These are phyloP conservation scores for Sternarchorhynchus goeldii DNA, from an alignment of 2,797 vertebrate genomes.

Conservation along the genomic window DNA sequence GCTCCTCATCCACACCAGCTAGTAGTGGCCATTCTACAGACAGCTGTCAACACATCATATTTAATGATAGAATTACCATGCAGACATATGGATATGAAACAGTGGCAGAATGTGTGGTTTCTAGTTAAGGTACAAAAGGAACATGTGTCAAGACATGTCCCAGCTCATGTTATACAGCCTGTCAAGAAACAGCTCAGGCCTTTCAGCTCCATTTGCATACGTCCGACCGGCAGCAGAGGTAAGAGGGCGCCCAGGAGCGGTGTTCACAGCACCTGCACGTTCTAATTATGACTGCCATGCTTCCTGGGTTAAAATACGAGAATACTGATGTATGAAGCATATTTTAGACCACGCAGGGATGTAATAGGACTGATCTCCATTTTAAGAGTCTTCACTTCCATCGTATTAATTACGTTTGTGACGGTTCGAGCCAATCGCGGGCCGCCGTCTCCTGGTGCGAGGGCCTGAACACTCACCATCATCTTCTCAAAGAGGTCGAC, in stretches of 20 bases:
- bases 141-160: conserved; percentile 22
- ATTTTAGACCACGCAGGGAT: no score
- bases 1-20: not conserved
- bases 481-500: conserved; percentile 98
- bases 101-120: conserved; percentile 35
- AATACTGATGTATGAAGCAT: not conserved
- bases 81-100: conserved; percentile 30
- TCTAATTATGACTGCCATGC: not conserved
- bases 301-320: not conserved
- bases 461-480: conserved; percentile 83
- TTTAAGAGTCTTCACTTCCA: not conserved
- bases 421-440: not conserved
- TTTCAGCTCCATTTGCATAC: conserved; percentile 29
- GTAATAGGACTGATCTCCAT: not conserved
- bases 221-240: conserved; percentile 24
- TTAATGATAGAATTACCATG: conserved; percentile 39
- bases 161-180: conserved; percentile 27
- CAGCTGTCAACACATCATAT: conserved; percentile 45
- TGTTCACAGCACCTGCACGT: conserved; percentile 14
- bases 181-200: conserved; percentile 20
- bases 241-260: conserved; percentile 1
- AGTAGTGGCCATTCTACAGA: conserved; percentile 28
- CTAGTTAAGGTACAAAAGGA: conserved; percentile 29
- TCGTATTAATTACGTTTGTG: not conserved
- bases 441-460: no score